phyloP scores from a whole-genome alignment of 2,797 vertebrate genomes.

The Atherinosoma microstoma region DNA sequence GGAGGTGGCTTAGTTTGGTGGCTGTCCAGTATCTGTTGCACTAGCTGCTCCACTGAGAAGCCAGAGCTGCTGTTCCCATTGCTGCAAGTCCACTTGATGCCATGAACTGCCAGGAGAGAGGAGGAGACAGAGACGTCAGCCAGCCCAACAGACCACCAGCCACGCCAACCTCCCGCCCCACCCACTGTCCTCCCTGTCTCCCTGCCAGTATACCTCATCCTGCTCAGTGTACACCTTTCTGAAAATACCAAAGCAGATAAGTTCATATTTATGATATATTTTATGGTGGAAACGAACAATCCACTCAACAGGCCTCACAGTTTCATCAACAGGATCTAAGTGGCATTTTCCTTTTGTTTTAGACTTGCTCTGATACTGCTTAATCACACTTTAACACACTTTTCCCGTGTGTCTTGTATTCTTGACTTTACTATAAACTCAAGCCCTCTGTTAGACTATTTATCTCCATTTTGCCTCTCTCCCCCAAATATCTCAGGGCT shows the following conservation, averaged over 20 bases:
- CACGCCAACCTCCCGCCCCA: conserved; percentile 77
- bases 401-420: not conserved
- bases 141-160: conserved; percentile 82
- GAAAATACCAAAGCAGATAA: conserved; percentile 14
- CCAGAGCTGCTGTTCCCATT: conserved; percentile 99
- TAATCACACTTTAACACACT: not conserved
- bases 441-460: conserved; percentile 5
- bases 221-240: conserved; percentile 27
- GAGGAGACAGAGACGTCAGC: conserved; percentile 85
- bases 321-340: not conserved
- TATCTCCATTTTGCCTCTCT: conserved; percentile 32
- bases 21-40: conserved; percentile 99
- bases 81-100: conserved; percentile 99
- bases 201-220: conserved; percentile 29
- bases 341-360: not conserved
- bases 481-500: conserved; percentile 25
- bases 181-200: conserved; percentile 61
- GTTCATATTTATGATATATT: conserved; percentile 5
- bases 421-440: conserved; percentile 11
- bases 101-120: conserved; percentile 94
- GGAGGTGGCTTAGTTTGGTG: conserved; percentile 99
- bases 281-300: conserved; percentile 23
- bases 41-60: conserved; percentile 99
- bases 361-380: not conserved
- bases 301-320: not conserved